phyloP scores from a whole-genome alignment of 1,140 invertebrate species.

The Neodiprion fabricii region DNA sequence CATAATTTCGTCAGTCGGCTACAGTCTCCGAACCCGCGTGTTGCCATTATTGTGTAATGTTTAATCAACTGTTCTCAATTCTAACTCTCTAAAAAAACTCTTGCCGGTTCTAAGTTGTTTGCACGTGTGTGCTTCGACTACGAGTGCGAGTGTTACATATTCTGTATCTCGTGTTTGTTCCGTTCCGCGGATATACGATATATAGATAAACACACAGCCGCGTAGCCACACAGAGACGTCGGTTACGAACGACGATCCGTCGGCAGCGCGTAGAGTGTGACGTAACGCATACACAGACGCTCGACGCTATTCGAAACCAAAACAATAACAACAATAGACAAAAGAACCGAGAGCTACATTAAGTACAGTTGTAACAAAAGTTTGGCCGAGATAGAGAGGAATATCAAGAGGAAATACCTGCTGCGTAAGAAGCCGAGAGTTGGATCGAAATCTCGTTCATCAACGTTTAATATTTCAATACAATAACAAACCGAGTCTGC shows the following conservation, averaged over 20 bases:
- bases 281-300: neutral
- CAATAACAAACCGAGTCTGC: too few relatives aligned
- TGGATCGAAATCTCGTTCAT: too few relatives aligned
- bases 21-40: neutral
- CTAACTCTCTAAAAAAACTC: neutral
- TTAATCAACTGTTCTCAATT: slow-evolving; percentile 7
- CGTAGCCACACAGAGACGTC: neutral
- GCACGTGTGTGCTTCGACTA: neutral
- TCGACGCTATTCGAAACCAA: neutral
- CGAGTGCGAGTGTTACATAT: too few relatives aligned
- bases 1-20: neutral
- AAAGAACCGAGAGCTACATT: too few relatives aligned
- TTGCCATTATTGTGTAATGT: neutral
- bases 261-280: neutral
- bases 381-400: too few relatives aligned
- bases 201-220: neutral
- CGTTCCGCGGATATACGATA: neutral
- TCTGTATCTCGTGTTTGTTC: too few relatives aligned
- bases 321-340: neutral
- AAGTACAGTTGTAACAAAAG: too few relatives aligned
- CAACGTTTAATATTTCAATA: too few relatives aligned
- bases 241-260: neutral
- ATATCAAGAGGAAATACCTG: too few relatives aligned
- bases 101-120: neutral
- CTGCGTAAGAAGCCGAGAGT: too few relatives aligned